These are phyloP conservation scores for Scarus forsteni DNA, from an alignment of 2,797 vertebrate species.

Conservation along the genomic window DNA sequence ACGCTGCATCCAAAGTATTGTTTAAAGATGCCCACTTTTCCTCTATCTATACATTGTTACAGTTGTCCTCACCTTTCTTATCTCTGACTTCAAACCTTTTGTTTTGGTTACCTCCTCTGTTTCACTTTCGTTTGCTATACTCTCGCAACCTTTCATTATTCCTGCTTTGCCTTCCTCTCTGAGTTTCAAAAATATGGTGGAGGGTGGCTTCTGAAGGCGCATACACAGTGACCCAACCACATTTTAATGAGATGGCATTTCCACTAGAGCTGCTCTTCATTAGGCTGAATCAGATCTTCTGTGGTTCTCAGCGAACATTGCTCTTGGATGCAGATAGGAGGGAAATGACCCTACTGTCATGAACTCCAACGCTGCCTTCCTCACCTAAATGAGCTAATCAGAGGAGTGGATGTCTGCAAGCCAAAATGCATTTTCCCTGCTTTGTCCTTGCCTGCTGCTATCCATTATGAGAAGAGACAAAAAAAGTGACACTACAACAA, in stretches of 20 bases:
- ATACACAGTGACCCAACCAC: conserved; percentile 43
- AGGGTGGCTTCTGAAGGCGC: conserved; percentile 28
- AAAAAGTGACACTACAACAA: conserved; percentile 17
- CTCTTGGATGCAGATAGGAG: conserved; percentile 18
- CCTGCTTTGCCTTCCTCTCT: conserved; percentile 14
- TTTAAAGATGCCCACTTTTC: conserved; percentile 9
- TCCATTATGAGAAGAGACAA: conserved; percentile 36
- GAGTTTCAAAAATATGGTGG: conserved; percentile 31
- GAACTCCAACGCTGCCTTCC: conserved; percentile 20
- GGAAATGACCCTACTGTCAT: conserved; percentile 24
- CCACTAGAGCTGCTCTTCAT: conserved; percentile 57
- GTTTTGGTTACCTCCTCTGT: background rate
- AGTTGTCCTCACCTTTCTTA: conserved; percentile 29
- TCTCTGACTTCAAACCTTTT: conserved; percentile 4
- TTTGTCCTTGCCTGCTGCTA: conserved; percentile 27
- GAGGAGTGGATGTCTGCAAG: conserved; percentile 18
- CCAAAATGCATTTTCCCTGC: conserved; percentile 42
- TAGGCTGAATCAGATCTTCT: conserved; percentile 50
- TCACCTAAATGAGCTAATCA: conserved; percentile 49
- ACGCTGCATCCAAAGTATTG: conserved; percentile 1
- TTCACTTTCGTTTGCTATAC: conserved; percentile 7
- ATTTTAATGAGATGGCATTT: conserved; percentile 64
- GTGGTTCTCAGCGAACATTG: conserved; percentile 45
- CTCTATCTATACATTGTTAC: conserved; percentile 8
- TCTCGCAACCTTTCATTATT: conserved; percentile 1